Evolutionary conservation across 2,888 invertebrate genomes (phyloP), one percentile per base, ranked within the genome.

Genomic region (Acleris laterana): DNA sequence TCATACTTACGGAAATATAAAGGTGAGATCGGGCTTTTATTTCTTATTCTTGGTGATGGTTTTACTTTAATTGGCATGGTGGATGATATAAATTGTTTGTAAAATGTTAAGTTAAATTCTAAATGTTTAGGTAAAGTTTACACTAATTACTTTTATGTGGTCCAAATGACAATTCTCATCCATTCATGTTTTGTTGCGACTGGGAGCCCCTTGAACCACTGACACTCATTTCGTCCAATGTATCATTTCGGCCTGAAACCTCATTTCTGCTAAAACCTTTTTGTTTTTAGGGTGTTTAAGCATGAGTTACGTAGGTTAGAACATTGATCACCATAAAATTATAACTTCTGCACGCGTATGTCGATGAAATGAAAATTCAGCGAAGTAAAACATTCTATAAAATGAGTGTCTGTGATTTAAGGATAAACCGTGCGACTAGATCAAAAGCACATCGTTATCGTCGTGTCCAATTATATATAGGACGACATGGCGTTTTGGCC

Each of bases 1-100:
- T 92, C 94, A 95, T 90, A 94, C 95, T 89, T 95, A 94, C 89
- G 95, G 95, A 93, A 95, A 94, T 88, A 95, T 95, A 87, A 95
- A 95, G 95, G 95, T 95, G 94, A 92, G 90, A 88, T 75, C 81
- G 79, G 89, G 87, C 82, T 88, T 83, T 73, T 64, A 75, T 78
- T 82, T 74, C 69, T 73, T 71, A 75, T 72, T 69, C 70, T 72
- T 75, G 79, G 80, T 79, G 81, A 68, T 78, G 84, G 78, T 77
- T 77, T 68, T 49, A 49, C 68, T 65, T 25, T 46, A 49, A 59
- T 19, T 55, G 7, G 55, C 46, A 55, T 56, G 16, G 19, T 60
- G n/a, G 20, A 48, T 25, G 53, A 38, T 64, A 17, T 19, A 46
- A 38, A 38, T 13, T 38, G 38, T 13, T 9, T 13, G 2, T 38